Conservation (phyloP, 2,888 invertebrate species). For the Pammene fasciana region DNA sequence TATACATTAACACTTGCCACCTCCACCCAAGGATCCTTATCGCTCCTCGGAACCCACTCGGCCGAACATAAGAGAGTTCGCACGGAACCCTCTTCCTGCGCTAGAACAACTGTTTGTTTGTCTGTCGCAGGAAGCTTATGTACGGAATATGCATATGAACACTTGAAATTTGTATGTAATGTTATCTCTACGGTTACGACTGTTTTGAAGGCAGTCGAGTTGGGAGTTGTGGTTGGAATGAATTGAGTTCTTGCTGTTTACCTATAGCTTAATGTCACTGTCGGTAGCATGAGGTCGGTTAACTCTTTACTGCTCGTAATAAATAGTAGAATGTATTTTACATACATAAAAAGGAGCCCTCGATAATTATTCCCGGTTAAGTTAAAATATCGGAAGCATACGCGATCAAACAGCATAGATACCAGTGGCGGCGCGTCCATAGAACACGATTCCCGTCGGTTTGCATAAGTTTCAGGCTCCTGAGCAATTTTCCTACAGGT, state of each 20-base stretch:
- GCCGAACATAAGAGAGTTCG: conserved; percentile 79
- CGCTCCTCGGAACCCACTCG: conserved; percentile 59
- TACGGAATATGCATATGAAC: conserved; percentile 62
- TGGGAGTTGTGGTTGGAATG: conserved; percentile 11
- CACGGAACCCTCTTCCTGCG: conserved; percentile 69
- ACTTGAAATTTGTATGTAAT: conserved; percentile 40
- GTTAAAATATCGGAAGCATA: too few relatives aligned
- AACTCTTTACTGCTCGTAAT: background rate
- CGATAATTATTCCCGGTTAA: too few relatives aligned
- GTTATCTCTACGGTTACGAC: conserved; percentile 35
- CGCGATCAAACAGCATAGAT: too few relatives aligned
- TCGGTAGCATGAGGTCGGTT: background rate
- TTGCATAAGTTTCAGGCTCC: too few relatives aligned
- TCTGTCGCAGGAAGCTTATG: conserved; percentile 63
- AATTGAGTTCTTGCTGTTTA: conserved; percentile 18
- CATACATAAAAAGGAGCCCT: background rate
- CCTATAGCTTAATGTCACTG: conserved; percentile 3
- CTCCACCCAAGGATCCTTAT: conserved; percentile 45
- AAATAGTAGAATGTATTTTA: background rate
- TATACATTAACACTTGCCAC: conserved; percentile 35
- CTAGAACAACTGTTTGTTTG: conserved; percentile 80
- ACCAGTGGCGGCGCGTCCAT: too few relatives aligned
- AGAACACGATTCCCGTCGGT: too few relatives aligned
- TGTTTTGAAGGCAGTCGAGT: conserved; percentile 30
- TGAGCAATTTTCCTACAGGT: too few relatives aligned